phyloP scores from a whole-genome alignment of 2,888 invertebrate species.

The Dorcus hopei region DNA sequence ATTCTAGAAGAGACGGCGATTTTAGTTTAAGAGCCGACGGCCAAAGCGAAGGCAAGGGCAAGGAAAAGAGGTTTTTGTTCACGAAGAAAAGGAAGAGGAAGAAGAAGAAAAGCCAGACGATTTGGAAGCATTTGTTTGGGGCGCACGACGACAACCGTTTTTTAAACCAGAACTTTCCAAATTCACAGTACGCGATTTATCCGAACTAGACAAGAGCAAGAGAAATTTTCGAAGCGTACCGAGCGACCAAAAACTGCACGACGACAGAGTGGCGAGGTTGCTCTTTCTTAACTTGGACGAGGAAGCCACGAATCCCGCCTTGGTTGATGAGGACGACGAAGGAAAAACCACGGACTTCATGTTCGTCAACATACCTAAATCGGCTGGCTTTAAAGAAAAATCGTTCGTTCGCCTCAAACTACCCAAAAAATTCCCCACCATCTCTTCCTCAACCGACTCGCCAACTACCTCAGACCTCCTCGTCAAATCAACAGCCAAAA shows the following conservation, averaged over 20 bases:
- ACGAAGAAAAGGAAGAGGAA: conserved; percentile 16
- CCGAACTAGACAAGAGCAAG: conserved; percentile 6
- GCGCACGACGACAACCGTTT: conserved; percentile 26
- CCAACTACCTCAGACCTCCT: not conserved
- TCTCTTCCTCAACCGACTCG: not conserved
- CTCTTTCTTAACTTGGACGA: not conserved
- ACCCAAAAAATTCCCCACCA: not conserved
- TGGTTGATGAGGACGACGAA: not conserved
- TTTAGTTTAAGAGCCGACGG: not conserved
- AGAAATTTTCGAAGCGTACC: conserved; percentile 10
- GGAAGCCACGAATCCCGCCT: not conserved
- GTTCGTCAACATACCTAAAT: not conserved
- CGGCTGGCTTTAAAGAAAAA: not conserved
- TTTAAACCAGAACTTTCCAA: conserved; percentile 32
- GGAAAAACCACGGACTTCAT: not conserved
- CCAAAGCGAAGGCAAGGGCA: not conserved
- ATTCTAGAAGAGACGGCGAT: not conserved
- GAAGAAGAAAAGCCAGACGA: conserved; percentile 22
- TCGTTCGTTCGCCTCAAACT: not conserved
- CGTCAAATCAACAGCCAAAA: not conserved
- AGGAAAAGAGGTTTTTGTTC: conserved; percentile 21
- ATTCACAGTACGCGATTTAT: conserved; percentile 29
- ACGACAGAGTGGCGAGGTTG: not conserved
- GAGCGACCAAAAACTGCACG: not conserved
- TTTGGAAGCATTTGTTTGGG: conserved; percentile 31